A percentile compares a stretch with the other conserved stretches of the same genome.
phyloP scores from a whole-genome alignment of 2,888 invertebrate genomes.

The Agriopis aurantiaria region DNA sequence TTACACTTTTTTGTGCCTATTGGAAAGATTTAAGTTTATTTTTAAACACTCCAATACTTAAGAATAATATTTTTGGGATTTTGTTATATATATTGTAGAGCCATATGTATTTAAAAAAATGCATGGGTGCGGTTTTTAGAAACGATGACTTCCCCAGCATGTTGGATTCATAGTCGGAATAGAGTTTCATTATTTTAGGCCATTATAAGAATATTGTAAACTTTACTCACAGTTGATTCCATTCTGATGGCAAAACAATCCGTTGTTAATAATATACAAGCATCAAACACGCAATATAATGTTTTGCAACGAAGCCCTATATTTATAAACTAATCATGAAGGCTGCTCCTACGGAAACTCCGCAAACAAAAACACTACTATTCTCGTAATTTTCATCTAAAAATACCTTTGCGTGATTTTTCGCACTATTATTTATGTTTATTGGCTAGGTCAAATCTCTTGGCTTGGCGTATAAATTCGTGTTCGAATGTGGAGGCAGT shows the following conservation, averaged over 20 bases:
- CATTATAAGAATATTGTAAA: background rate
- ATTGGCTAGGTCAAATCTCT: constrained; percentile 6
- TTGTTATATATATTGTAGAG: no score
- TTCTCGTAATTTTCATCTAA: constrained; percentile 16
- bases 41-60: no score
- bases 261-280: constrained; percentile 13
- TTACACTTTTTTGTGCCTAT: no score
- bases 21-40: no score
- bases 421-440: constrained; percentile 14
- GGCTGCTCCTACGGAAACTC: constrained; percentile 17
- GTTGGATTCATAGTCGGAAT: no score
- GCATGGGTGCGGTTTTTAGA: no score
- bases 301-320: constrained; percentile 12
- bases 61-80: no score
- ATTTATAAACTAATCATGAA: constrained; percentile 35
- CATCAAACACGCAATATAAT: constrained; percentile 18
- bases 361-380: constrained; percentile 4
- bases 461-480: background rate
- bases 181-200: no score
- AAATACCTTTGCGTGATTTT: constrained; percentile 24
- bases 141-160: no score
- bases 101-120: no score
- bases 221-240: constrained; percentile 27
- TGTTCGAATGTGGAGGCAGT: background rate
- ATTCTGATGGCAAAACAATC: constrained; percentile 20